Evolutionary conservation across 2,888 invertebrate species (phyloP), one percentile per base, ranked within the genome.

Genomic region (Cordilura impudica): DNA sequence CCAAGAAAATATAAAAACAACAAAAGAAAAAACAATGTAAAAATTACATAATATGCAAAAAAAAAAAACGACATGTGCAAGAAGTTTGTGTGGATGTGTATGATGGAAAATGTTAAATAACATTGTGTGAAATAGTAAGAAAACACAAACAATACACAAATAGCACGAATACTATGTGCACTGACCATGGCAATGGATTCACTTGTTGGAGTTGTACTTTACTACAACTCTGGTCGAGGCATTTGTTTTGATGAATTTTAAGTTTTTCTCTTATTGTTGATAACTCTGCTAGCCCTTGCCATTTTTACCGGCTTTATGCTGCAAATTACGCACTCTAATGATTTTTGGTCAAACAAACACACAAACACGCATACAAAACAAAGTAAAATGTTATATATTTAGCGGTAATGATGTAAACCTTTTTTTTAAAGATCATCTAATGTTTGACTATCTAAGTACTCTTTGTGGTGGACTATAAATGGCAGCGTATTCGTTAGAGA

Each of bases 151-250:
- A 26, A 45, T 8, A 21, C 18, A 26, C 7, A 26, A 8, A 18
- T 19, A 53, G 54, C 2, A 8, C 53, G 8, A 26, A 31, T 31
- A 45, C 49, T 47, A 65, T 66, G 85, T 84, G 84, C 86, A 86
- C 84, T 87, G 87, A 86, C 88, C 87, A 86, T 86, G 87, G 84
- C 86, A 85, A 83, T 86, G 86, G 73, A 76, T 83, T 77, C 75
- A 54, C 29, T 39, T 1, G 0, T 6, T 10, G 14, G 4, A 51
- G 12, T 31, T 53, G 7, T n/a, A 14, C 4, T 19, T 16, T 45
- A 7, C n/a, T 21, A 21, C 14, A 54, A 2, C n/a, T n/a, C n/a
- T 49, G 35, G 49, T 26, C 14, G 16, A 7, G 18, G 26, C 31
- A 31, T 43, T 53, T 70, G 16, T 35, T 70, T 60, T 74, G 8